Evolutionary conservation across 2,888 invertebrate species (phyloP).

Genomic region (Epiblema foenella): DNA sequence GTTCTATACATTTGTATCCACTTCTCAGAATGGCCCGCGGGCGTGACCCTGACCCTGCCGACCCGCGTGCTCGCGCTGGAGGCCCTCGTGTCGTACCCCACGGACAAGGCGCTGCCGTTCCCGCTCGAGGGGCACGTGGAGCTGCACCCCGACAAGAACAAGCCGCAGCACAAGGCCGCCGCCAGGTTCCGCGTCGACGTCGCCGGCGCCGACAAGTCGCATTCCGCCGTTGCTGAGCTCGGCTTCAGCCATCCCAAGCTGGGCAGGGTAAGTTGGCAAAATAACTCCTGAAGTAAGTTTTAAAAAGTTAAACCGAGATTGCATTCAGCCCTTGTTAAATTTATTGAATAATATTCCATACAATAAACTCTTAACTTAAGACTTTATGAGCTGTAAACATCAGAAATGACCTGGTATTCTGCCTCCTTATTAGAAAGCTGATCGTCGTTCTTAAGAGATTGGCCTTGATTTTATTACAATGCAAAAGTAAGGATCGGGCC

Average conservation of each 20-base stretch:
- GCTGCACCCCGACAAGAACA: slow-evolving; percentile 89
- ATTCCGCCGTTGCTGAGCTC: slow-evolving; percentile 82
- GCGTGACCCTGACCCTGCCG: slow-evolving; percentile 87
- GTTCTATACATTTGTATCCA: background rate
- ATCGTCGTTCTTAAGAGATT: no score
- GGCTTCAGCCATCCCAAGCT: slow-evolving; percentile 89
- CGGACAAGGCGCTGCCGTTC: slow-evolving; percentile 78
- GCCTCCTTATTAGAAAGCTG: no score
- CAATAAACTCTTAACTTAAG: no score
- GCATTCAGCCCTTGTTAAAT: no score
- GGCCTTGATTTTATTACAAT: no score
- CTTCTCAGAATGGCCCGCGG: slow-evolving; percentile 69
- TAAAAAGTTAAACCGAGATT: no score
- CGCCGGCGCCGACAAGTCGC: slow-evolving; percentile 74
- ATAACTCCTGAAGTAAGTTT: no score
- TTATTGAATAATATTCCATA: no score
- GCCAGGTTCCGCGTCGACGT: slow-evolving; percentile 83
- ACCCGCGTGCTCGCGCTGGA: slow-evolving; percentile 88
- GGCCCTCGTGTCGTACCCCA: slow-evolving; percentile 77
- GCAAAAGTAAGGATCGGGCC: no score
- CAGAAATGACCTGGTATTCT: no score
- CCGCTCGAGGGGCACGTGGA: slow-evolving; percentile 86
- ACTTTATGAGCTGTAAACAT: no score
- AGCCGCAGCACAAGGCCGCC: slow-evolving; percentile 88
- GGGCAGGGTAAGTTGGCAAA: slow-evolving; percentile 74